phyloP scores from a whole-genome alignment of 2,113 vertebrate species.

The Leptobrachium leishanense region DNA sequence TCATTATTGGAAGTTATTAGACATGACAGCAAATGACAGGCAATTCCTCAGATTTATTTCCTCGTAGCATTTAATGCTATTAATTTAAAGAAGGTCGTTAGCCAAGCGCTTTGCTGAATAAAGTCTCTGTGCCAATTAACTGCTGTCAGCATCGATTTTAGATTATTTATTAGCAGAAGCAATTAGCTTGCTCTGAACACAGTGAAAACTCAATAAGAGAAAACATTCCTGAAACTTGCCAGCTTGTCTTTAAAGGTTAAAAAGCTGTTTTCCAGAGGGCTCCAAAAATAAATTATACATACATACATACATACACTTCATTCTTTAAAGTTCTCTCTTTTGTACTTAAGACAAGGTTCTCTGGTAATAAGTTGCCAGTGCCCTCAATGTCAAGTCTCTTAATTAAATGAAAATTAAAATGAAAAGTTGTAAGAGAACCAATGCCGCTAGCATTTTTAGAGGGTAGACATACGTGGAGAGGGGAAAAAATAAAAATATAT shows the following conservation, averaged over 20 bases:
- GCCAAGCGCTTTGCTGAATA: constrained; percentile 89
- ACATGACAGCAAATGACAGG: constrained; percentile 99
- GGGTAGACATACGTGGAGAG: neutral
- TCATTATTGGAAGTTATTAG: constrained; percentile 99
- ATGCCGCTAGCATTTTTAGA: neutral
- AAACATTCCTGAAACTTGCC: constrained; percentile 69
- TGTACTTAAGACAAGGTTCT: neutral
- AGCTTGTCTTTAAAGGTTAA: constrained; percentile 62
- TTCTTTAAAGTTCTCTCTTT: constrained; percentile 31
- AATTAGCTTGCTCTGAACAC: constrained; percentile 79
- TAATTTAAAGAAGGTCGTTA: constrained; percentile 97
- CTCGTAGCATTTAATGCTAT: constrained; percentile 91
- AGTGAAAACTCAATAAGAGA: constrained; percentile 75
- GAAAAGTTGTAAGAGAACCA: constrained; percentile 54
- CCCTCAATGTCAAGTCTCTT: neutral
- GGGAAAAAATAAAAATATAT: too few species aligned
- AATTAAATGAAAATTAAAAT: too few species aligned
- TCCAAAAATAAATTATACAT: constrained; percentile 56
- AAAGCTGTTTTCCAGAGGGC: constrained; percentile 57
- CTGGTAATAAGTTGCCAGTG: neutral
- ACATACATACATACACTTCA: too few species aligned
- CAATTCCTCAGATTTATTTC: constrained; percentile 99
- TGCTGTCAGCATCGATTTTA: constrained; percentile 86
- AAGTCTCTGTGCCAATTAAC: constrained; percentile 92
- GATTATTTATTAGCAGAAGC: constrained; percentile 89